These are phyloP conservation scores for Notolabrus celidotus DNA, from an alignment of 2,797 vertebrate genomes.

Conservation along the genomic window DNA sequence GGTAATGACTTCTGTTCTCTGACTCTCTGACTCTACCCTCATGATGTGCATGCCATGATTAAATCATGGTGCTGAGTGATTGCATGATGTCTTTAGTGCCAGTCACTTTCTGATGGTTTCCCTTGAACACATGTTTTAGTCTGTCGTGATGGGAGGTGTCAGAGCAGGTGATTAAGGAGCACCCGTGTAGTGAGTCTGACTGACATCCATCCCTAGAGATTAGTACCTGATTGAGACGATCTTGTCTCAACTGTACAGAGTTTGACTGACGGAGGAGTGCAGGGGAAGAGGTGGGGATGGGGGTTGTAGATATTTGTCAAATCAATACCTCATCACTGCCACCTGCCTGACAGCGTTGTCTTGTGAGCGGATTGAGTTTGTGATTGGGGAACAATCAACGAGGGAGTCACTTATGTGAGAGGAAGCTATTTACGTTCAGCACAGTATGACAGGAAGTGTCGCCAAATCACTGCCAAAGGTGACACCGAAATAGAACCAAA, in stretches of 20 bases:
- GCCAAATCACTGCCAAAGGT: background rate
- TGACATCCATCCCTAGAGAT: background rate
- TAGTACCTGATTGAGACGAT: slow-evolving; percentile 8
- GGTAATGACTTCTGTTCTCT: too few relatives aligned
- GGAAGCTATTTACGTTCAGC: background rate
- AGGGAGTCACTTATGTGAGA: slow-evolving; percentile 1
- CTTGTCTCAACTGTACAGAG: background rate
- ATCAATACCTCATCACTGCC: slow-evolving; percentile 63
- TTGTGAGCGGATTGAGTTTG: background rate
- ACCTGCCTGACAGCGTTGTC: slow-evolving; percentile 6
- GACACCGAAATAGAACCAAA: background rate
- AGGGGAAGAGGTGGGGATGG: background rate
- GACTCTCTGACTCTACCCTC: too few relatives aligned
- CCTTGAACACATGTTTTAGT: too few relatives aligned
- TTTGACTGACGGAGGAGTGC: slow-evolving; percentile 26
- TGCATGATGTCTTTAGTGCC: too few relatives aligned
- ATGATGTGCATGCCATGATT: too few relatives aligned
- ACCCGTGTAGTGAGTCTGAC: too few relatives aligned
- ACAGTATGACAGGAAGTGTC: background rate
- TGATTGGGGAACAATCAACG: slow-evolving; percentile 1
- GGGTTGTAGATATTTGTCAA: slow-evolving; percentile 2
- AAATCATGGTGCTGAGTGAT: too few relatives aligned
- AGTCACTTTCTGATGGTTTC: too few relatives aligned
- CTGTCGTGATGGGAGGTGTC: too few relatives aligned
- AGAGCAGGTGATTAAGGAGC: too few relatives aligned